A percentile compares a stretch with the other conserved stretches of the same genome.
phyloP scores from a whole-genome alignment of 2,888 invertebrate species.

The Argyra leucocephala region DNA sequence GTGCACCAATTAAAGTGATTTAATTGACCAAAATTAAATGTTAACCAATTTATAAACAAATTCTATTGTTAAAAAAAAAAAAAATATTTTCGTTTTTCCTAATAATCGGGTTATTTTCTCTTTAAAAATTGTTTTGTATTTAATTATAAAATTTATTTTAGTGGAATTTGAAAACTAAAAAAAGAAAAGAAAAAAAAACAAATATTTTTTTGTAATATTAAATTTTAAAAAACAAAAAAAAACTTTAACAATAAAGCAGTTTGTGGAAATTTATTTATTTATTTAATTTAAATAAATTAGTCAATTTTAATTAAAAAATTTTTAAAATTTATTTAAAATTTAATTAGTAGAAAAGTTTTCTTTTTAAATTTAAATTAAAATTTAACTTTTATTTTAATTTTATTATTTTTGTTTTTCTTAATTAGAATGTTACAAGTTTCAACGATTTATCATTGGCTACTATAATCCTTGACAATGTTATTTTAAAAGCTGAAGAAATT shows the following conservation, averaged over 20 bases:
- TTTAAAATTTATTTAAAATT: not conserved
- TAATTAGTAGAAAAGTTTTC: not conserved
- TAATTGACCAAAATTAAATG: too few relatives aligned
- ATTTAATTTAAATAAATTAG: not conserved
- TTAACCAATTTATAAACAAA: too few relatives aligned
- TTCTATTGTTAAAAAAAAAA: too few relatives aligned
- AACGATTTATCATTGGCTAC: conserved; percentile 41
- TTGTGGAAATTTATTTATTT: not conserved
- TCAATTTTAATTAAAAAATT: not conserved
- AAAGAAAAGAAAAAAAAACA: too few relatives aligned
- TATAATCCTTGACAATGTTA: conserved; percentile 42
- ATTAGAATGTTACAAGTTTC: conserved; percentile 37
- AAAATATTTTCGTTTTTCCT: too few relatives aligned
- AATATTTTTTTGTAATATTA: too few relatives aligned
- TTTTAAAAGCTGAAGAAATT: conserved; percentile 44
- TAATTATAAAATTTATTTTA: too few relatives aligned
- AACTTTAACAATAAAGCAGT: not conserved
- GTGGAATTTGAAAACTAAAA: too few relatives aligned
- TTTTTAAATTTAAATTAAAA: not conserved
- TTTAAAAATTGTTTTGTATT: too few relatives aligned
- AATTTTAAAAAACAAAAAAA: too few relatives aligned
- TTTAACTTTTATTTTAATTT: not conserved
- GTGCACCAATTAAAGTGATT: too few relatives aligned
- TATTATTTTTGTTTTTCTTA: not conserved
- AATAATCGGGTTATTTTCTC: too few relatives aligned